Conservation (phyloP, 1,140 invertebrate species). For the Drosophila malerkotliana region DNA sequence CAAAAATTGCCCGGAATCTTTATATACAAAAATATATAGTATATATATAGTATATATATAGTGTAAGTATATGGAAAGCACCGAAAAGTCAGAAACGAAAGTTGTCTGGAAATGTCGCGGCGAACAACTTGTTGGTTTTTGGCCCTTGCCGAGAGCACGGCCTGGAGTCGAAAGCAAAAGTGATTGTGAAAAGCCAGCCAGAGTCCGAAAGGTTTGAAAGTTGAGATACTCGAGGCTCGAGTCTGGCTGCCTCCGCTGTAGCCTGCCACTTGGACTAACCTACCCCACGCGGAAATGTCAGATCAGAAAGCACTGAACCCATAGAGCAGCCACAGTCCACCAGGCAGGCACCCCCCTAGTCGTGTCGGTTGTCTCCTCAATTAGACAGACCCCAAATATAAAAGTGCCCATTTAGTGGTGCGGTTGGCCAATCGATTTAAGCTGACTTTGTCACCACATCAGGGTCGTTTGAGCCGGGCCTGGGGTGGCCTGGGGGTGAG, state of each 20-base stretch:
- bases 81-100: slow-evolving; percentile 73
- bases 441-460: slow-evolving; percentile 70
- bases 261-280: slow-evolving; percentile 23
- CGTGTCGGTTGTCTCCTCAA: slow-evolving; percentile 29
- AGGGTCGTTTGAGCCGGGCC: slow-evolving; percentile 36
- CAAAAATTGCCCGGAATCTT: slow-evolving; percentile 32
- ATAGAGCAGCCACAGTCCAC: slow-evolving; percentile 22
- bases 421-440: slow-evolving; percentile 59
- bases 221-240: slow-evolving; percentile 46
- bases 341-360: not conserved
- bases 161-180: slow-evolving; percentile 78
- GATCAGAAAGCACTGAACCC: slow-evolving; percentile 36
- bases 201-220: slow-evolving; percentile 69
- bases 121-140: slow-evolving; percentile 56
- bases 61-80: slow-evolving; percentile 57
- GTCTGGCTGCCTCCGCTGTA: not conserved
- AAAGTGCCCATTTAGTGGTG: not conserved
- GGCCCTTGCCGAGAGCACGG: slow-evolving; percentile 58
- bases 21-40: slow-evolving; percentile 14
- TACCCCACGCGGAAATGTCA: slow-evolving; percentile 62
- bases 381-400: slow-evolving; percentile 27
- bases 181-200: slow-evolving; percentile 66
- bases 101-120: slow-evolving; percentile 78
- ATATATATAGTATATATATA: slow-evolving; percentile 12
- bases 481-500: not conserved